Base-by-base conservation (phyloP, 2,113 vertebrate genomes). In the Chascanopsetta lugubris region DNA sequence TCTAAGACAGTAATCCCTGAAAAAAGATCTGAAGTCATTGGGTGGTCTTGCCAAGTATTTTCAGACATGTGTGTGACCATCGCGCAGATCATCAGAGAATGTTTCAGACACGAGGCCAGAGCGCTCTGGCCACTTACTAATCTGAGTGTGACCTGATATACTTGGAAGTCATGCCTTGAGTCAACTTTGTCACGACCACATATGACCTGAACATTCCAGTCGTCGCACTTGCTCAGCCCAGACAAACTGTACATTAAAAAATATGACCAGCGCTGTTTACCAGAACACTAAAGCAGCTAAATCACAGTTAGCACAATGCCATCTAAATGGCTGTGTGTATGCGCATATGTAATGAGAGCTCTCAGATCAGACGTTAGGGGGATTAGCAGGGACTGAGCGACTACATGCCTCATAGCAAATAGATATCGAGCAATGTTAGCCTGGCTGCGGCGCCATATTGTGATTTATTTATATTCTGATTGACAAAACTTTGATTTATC, bases 311-410 rank as follows among this genome's bases (percentile, higher is more conserved):
- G 26, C 24, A n/a, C 32, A 13, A 17, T 56, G 20, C 51, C 48
- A 75, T 18, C 20, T 58, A 57, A 55, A 57, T 45, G 36, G 46
- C 64, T 40, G 45, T 10, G 2, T 17, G 26, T 56, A 47, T 69
- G 38, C 64, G 43, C 13, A 36, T 63, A 48, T 73, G 71, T 63
- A 75, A 78, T 61, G 43, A 51, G 74, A 81, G 53, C 72, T 25
- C 43, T 26, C 27, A 69, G 36, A 76, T 80, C 66, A 85, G 66
- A 67, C 55, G 56, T 69, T 72, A 18, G 3, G 25, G 25, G 56
- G 45, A 82, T 84, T 75, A 85, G 26, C 51, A 68, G 66, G 50
- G 4, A 49, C 7, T 69, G 62, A 75, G 32, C 72, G 75, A 79
- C 57, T 27, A 48, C 54, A 25, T 34, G 49, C 18, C 17, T 60